These are phyloP conservation scores for Pseudomugil gertrudae DNA, from an alignment of 2,797 vertebrate species.

Conservation along the genomic window DNA sequence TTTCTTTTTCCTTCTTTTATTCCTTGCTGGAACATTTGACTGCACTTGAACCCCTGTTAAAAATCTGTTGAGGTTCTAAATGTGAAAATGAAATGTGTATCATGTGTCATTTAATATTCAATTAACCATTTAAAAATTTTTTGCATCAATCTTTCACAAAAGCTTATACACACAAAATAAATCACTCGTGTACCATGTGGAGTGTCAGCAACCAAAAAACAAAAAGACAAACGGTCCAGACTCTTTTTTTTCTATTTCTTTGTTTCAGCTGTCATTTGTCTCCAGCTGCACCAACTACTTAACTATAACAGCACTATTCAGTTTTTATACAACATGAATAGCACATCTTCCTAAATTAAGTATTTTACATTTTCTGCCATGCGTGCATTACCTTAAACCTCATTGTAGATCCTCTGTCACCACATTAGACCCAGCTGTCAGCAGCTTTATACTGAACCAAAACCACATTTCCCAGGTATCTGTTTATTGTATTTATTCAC, in stretches of 20 bases:
- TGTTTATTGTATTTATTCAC: constrained; percentile 49
- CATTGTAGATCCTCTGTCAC: constrained; percentile 28
- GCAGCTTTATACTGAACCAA: constrained; percentile 56
- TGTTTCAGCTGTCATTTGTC: constrained; percentile 31
- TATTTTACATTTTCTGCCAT: constrained; percentile 1
- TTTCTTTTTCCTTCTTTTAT: constrained; percentile 31
- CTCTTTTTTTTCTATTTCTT: constrained; percentile 19
- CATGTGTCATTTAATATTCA: constrained; percentile 6
- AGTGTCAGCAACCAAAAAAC: constrained; percentile 3
- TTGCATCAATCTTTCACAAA: constrained; percentile 27
- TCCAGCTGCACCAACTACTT: constrained; percentile 7
- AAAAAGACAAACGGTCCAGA: no score
- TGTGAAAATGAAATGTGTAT: constrained; percentile 31
- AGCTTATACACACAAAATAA: constrained; percentile 10
- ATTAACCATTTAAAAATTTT: constrained; percentile 5
- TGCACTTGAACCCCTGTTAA: constrained; percentile 50
- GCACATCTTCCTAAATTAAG: constrained; percentile 20
- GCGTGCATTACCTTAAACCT: constrained; percentile 32
- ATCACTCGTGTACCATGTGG: constrained; percentile 9
- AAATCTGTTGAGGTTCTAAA: constrained; percentile 26
- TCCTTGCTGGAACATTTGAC: constrained; percentile 44
- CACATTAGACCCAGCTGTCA: constrained; percentile 57
- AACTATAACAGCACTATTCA: constrained; percentile 35
- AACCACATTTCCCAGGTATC: constrained; percentile 56
- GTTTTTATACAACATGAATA: constrained; percentile 26